phyloP scores from a whole-genome alignment of 2,888 invertebrate species.

The Platycheirus rosarum region DNA sequence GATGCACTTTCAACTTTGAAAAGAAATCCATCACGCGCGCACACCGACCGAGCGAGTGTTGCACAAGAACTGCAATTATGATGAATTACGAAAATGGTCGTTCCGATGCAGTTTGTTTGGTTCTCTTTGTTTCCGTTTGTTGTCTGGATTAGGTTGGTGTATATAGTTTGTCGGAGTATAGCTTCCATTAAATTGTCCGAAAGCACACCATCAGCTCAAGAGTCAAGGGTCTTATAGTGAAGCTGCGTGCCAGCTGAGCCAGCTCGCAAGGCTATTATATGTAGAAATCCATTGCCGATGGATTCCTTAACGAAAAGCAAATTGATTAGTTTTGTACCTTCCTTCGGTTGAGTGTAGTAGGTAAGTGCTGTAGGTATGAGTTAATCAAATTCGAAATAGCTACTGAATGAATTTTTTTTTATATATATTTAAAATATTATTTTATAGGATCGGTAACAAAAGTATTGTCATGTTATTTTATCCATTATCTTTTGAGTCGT shows the following conservation, averaged over 20 bases:
- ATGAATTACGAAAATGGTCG: slow-evolving; percentile 67
- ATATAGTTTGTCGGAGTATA: no score
- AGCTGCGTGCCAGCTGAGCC: slow-evolving; percentile 26
- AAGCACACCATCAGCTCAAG: slow-evolving; percentile 14
- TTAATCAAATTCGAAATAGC: neutral
- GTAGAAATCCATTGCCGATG: slow-evolving; percentile 47
- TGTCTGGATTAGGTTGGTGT: slow-evolving; percentile 1
- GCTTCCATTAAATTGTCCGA: slow-evolving; percentile 65
- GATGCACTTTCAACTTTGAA: slow-evolving; percentile 72
- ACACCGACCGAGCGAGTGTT: slow-evolving; percentile 51
- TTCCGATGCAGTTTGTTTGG: slow-evolving; percentile 40
- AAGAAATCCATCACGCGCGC: slow-evolving; percentile 65
- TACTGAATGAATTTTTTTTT: slow-evolving; percentile 1
- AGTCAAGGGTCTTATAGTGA: slow-evolving; percentile 36
- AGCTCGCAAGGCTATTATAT: slow-evolving; percentile 30
- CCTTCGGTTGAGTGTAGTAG: neutral
- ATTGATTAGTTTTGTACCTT: slow-evolving; percentile 51
- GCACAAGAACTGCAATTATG: slow-evolving; percentile 71
- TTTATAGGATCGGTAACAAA: no score
- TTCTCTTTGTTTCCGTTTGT: slow-evolving; percentile 68
- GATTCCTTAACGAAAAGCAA: slow-evolving; percentile 37
- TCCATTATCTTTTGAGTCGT: no score
- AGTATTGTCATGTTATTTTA: no score
- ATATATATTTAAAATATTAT: no score
- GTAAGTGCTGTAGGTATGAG: neutral